Evolutionary conservation across 1,140 invertebrate genomes (phyloP).

Genomic region (Drosophila fuyamai): DNA sequence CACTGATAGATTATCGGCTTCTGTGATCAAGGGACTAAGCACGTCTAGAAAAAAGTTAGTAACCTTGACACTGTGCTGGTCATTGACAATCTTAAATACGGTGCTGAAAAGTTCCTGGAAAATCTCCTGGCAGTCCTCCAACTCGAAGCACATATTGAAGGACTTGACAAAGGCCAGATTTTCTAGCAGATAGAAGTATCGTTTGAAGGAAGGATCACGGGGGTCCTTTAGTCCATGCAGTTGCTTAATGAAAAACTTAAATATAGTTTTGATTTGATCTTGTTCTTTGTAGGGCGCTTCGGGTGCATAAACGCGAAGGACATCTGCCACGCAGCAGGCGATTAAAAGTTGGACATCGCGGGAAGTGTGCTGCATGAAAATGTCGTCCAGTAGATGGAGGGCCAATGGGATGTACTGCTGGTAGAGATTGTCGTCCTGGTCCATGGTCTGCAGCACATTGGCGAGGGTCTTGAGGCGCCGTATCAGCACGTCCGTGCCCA

Average conservation of each 20-base stretch:
- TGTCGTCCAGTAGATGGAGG: conserved; percentile 96
- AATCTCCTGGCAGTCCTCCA: conserved; percentile 98
- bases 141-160: conserved; percentile 99
- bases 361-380: conserved; percentile 95
- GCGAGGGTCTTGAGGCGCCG: conserved; percentile 96
- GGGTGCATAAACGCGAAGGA: conserved; percentile 98
- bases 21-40: conserved; percentile 95
- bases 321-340: conserved; percentile 98
- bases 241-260: conserved; percentile 98
- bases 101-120: conserved; percentile 96
- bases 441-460: conserved; percentile 97
- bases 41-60: conserved; percentile 99
- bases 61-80: conserved; percentile 97
- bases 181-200: conserved; percentile 98
- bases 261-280: conserved; percentile 96
- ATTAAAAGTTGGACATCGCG: conserved; percentile 97
- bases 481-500: conserved; percentile 97
- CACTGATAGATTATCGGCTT: conserved; percentile 97
- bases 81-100: conserved; percentile 98
- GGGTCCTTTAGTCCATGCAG: conserved; percentile 96
- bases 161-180: conserved; percentile 99
- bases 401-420: conserved; percentile 97
- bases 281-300: conserved; percentile 98
- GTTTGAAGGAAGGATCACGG: conserved; percentile 98
- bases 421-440: conserved; percentile 97